These are phyloP conservation scores for Indri indri DNA, from an alignment of 2,113 vertebrate species.

Conservation along the genomic window DNA sequence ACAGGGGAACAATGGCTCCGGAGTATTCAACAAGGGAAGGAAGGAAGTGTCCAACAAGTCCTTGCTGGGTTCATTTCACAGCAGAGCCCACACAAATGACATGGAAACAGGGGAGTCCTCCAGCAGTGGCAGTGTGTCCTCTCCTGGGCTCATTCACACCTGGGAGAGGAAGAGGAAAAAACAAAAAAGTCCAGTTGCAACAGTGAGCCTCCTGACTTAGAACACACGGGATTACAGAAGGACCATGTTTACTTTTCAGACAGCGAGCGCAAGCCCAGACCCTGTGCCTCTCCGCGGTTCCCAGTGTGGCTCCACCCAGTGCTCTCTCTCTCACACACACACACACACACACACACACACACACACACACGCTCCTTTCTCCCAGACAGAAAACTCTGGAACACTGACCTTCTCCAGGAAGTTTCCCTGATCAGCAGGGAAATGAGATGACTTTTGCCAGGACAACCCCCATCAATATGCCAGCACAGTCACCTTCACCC, in stretches of 20 bases:
- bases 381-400: background rate
- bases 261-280: background rate
- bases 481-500: background rate
- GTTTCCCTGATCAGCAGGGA: background rate
- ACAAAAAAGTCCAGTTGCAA: conserved; percentile 25
- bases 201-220: background rate
- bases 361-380: background rate
- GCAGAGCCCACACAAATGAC: background rate
- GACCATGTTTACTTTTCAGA: background rate
- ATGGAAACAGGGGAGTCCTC: background rate
- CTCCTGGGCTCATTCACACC: conserved; percentile 37
- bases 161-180: conserved; percentile 18
- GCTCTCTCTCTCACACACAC: too few species aligned
- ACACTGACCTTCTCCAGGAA: background rate
- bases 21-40: background rate
- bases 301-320: background rate
- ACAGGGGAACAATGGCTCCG: fast-evolving
- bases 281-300: background rate
- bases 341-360: background rate
- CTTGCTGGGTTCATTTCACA: conserved; percentile 14
- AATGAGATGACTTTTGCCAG: background rate
- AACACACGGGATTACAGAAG: background rate
- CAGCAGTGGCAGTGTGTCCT: background rate
- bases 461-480: background rate
- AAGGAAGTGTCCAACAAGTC: background rate